Percentiles rank a stretch among this genome's conserved stretches.
Evolutionary conservation across 2,113 vertebrate species (phyloP).

Genomic region (Pseudorasbora parva): DNA sequence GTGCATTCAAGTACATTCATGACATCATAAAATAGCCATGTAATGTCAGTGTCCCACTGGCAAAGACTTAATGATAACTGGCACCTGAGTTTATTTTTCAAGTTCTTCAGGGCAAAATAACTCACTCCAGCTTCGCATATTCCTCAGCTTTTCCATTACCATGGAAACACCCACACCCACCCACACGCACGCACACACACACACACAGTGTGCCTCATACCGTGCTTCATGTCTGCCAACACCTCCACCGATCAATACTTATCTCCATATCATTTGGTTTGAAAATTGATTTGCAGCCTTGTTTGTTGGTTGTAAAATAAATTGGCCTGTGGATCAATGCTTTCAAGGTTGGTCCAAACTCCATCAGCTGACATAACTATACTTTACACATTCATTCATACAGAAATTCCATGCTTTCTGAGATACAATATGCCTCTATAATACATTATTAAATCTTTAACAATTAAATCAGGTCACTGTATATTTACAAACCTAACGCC

Average conservation of each 20-base stretch:
- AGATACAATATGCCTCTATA: not conserved
- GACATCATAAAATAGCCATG: not conserved
- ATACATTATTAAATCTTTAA: not conserved
- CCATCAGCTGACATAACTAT: not conserved
- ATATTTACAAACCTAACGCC: not conserved
- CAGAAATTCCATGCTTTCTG: not conserved
- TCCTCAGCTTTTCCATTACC: constrained; percentile 11
- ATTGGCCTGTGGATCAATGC: constrained; percentile 42
- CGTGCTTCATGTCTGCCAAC: constrained; percentile 15
- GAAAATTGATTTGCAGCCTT: constrained; percentile 41
- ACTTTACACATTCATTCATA: constrained; percentile 14
- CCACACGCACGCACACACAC: not conserved
- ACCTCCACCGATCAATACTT: constrained; percentile 41
- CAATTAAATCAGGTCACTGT: not conserved
- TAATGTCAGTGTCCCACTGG: not conserved
- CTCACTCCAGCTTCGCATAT: constrained; percentile 28
- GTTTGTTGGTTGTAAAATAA: constrained; percentile 29
- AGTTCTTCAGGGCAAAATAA: constrained; percentile 19
- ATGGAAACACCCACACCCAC: constrained; percentile 12
- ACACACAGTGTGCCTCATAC: not conserved
- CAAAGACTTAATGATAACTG: constrained; percentile 16
- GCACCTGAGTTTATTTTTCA: constrained; percentile 9
- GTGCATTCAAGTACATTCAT: not conserved
- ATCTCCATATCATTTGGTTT: constrained; percentile 45
- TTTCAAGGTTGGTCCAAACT: constrained; percentile 44